Percentiles rank a stretch among this genome's conserved stretches.
These are phyloP conservation scores for Syngnathus scovelli DNA, from an alignment of 2,113 vertebrate genomes.

Conservation along the genomic window DNA sequence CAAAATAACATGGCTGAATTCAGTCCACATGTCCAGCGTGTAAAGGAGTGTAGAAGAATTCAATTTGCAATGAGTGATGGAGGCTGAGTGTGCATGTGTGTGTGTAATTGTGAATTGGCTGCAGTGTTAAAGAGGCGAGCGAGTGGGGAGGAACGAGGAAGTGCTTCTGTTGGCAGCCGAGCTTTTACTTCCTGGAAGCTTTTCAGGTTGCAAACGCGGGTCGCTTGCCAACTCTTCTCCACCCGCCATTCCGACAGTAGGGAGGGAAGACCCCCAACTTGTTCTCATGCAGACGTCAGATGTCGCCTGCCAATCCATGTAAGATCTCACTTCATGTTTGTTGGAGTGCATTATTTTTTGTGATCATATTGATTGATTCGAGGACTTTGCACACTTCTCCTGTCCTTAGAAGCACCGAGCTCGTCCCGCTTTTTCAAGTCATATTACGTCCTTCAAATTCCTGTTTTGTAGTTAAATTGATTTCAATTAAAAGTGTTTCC, in stretches of 20 bases:
- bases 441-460: neutral
- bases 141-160: constrained; percentile 18
- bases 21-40: too few species aligned
- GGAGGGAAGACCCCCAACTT: constrained; percentile 23
- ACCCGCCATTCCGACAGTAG: constrained; percentile 18
- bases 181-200: constrained; percentile 49
- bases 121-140: constrained; percentile 69
- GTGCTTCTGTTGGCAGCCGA: constrained; percentile 55
- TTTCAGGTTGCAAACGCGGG: constrained; percentile 47
- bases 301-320: neutral
- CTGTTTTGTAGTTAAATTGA: too few species aligned
- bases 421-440: neutral
- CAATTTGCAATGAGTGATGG: constrained; percentile 56
- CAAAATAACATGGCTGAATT: too few species aligned
- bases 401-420: neutral
- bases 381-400: neutral
- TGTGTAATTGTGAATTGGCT: constrained; percentile 50
- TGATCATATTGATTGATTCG: neutral
- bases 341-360: neutral
- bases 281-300: constrained; percentile 7
- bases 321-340: neutral
- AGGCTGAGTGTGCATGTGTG: constrained; percentile 40
- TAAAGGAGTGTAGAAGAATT: constrained; percentile 1
- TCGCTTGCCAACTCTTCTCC: constrained; percentile 56
- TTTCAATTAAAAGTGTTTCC: neutral